A percentile compares a stretch with the other conserved stretches of the same genome.
Conservation (phyloP, 2,113 vertebrate genomes). For the Melanostigma gelatinosum region DNA sequence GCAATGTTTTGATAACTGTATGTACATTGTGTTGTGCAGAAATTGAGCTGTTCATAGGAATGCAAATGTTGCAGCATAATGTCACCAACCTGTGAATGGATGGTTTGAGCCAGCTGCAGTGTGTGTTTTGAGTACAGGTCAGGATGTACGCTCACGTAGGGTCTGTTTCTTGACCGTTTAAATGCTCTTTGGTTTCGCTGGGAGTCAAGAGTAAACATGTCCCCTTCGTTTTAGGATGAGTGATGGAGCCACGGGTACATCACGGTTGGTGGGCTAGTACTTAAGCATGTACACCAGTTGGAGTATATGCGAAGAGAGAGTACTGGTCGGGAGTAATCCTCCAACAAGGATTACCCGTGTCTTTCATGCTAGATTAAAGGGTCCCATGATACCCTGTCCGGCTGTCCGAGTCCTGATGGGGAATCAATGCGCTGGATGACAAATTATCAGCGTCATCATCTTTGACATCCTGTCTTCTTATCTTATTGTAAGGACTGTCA, state of each 20-base stretch:
- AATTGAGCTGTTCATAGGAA: constrained; percentile 13
- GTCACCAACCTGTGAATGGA: constrained; percentile 13
- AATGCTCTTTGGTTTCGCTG: constrained; percentile 54
- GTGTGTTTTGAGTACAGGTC: constrained; percentile 31
- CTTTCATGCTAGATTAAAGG: constrained; percentile 75
- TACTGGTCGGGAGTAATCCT: constrained; percentile 68
- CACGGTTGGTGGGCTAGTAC: constrained; percentile 60
- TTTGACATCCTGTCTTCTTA: constrained; percentile 23
- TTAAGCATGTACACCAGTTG: constrained; percentile 65
- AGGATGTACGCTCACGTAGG: constrained; percentile 44
- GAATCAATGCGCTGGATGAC: constrained; percentile 51
- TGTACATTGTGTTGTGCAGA: background rate
- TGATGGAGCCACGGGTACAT: constrained; percentile 42
- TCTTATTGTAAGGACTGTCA: constrained; percentile 27
- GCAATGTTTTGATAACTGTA: background rate
- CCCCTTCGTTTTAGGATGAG: constrained; percentile 55
- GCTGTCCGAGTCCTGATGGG: constrained; percentile 37
- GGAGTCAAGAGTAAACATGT: constrained; percentile 62
- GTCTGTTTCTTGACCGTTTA: constrained; percentile 54
- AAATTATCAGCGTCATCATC: constrained; percentile 38
- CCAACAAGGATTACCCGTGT: constrained; percentile 74
- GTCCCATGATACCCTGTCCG: constrained; percentile 56
- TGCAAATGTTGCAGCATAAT: constrained; percentile 26
- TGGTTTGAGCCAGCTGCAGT: constrained; percentile 13
- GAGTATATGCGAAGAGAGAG: constrained; percentile 55